Evolutionary conservation across 2,797 vertebrate genomes (phyloP).

Genomic region (Chromobotia macracanthus): DNA sequence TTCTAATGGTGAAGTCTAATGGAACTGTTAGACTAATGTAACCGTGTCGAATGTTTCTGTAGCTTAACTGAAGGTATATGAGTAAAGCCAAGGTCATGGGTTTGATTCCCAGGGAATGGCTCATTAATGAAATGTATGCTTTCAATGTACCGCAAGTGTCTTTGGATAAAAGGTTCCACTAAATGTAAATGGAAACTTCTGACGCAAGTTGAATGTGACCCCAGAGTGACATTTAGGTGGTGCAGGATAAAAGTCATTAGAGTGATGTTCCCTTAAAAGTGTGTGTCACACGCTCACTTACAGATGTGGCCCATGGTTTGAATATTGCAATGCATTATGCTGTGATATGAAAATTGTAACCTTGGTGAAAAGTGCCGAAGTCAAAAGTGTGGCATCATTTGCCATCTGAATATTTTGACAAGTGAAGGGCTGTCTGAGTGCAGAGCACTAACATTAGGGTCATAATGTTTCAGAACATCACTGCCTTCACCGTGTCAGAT

Average conservation of each 20-base stretch:
- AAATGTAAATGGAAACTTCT: neutral
- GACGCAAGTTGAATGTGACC: neutral
- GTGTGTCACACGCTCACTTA: neutral
- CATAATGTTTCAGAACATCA: constrained; percentile 39
- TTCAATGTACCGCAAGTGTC: neutral
- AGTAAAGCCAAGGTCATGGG: neutral
- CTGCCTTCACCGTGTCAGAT: constrained; percentile 47
- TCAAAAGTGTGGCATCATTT: constrained; percentile 26
- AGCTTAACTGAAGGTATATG: too few species aligned
- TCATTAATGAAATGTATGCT: neutral
- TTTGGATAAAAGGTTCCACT: neutral
- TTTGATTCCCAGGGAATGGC: neutral
- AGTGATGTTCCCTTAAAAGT: neutral
- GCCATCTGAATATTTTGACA: constrained; percentile 34
- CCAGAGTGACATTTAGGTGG: neutral
- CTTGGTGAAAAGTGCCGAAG: constrained; percentile 19
- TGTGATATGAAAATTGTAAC: constrained; percentile 28
- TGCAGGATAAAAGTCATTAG: neutral
- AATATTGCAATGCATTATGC: constrained; percentile 20
- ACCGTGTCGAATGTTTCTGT: too few species aligned
- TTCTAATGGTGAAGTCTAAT: too few species aligned
- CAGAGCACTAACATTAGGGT: constrained; percentile 22
- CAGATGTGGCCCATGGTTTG: constrained; percentile 7
- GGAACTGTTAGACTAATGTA: too few species aligned
- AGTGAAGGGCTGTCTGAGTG: constrained; percentile 41